A percentile compares a stretch with the other conserved stretches of the same genome.
Conservation (phyloP, 2,888 invertebrate species). For the Caenorhabditis sulstoni region DNA sequence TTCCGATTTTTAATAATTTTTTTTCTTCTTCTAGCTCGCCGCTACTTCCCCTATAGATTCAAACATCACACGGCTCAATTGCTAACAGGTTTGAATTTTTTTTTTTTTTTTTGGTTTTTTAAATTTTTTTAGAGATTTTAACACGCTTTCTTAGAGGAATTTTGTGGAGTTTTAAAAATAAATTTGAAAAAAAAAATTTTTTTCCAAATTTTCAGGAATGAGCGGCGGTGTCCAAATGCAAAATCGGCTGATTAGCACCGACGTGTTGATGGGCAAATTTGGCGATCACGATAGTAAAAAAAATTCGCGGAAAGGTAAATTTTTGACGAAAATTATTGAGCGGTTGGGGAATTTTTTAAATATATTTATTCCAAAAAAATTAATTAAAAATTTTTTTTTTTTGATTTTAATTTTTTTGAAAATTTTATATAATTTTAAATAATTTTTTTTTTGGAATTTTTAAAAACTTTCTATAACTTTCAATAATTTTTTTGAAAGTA, state of each 20-base stretch:
- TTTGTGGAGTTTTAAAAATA: no score
- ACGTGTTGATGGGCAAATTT: conserved; percentile 90
- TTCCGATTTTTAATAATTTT: not conserved
- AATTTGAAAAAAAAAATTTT: no score
- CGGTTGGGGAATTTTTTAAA: no score
- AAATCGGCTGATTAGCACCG: conserved; percentile 94
- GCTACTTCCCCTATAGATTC: conserved; percentile 79
- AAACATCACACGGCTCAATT: conserved; percentile 80
- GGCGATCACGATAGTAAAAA: conserved; percentile 60
- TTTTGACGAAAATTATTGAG: not conserved
- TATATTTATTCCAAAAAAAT: no score
- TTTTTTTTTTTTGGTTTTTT: conserved; percentile 1
- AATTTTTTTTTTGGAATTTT: no score
- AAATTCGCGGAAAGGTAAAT: conserved; percentile 69
- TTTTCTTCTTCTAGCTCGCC: conserved; percentile 68
- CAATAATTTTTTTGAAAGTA: no score
- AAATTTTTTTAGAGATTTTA: no score
- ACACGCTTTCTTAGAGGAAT: no score
- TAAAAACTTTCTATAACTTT: no score
- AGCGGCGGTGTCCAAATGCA: conserved; percentile 68
- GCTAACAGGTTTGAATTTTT: conserved; percentile 68
- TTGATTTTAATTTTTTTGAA: no score
- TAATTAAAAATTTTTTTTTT: no score
- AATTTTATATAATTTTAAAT: no score
- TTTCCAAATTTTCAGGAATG: conserved; percentile 42